Evolutionary conservation across 2,888 invertebrate species (phyloP), one percentile per base, ranked within the genome.

Genomic region (Cataglyphis altisquamis): DNA sequence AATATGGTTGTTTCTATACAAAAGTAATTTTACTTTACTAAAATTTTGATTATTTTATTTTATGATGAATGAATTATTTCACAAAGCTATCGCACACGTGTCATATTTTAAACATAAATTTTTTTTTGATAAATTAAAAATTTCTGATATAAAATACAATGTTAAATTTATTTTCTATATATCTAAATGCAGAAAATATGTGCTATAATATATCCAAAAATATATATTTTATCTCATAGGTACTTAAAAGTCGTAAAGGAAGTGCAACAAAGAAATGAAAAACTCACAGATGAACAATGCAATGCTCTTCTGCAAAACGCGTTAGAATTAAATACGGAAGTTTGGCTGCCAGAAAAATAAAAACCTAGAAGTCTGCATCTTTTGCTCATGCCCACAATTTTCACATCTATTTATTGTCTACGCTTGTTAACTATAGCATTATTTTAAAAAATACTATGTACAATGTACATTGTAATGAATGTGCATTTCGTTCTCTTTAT

Each of bases 261-360:
- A 77, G 91, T 96, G 64, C 94, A 95, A 48, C 95, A 94, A 72
- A 95, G 94, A 86, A 95, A 95, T 89, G 95, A 95, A 12, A 93
- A 95, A 70, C 95, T 95, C 25, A 95, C 95, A 9, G 96, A 96
- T 90, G 95, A 95, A 57, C 95, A 95, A 83, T 95, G 95, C 82
- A 95, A 95, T 85, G 95, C 95, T 84, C 95, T 95, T 88, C 91
- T 96, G 18, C 92, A 94, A 82, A 94, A 95, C 70, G 93, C 95
- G 81, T 91, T 96, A 87, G 93, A 95, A 45, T 92, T 96, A 60
- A 95, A 93, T 78, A 94, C 95, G 29, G 96, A 96, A 90, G 92
- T 96, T 86, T 96, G 96, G 96, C 95, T 96, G 86, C 96, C 96
- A 63, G 95, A 95, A 52, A 95, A 95, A 88, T 96, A 92, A 94